These are phyloP conservation scores for Ryuthela nishihirai DNA, from an alignment of 2,888 invertebrate species.

Conservation along the genomic window DNA sequence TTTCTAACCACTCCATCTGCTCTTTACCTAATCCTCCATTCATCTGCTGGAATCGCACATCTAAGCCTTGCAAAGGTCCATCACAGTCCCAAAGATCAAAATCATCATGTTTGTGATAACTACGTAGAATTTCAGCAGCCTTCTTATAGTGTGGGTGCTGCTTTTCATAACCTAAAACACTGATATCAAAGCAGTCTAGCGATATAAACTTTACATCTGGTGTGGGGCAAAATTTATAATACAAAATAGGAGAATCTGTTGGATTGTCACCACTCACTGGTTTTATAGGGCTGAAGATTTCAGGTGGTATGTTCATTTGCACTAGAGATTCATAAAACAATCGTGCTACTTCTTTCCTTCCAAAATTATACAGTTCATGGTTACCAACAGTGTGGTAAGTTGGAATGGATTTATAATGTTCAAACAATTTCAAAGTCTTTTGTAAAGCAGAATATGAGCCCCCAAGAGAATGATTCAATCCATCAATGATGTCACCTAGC, in stretches of 20 bases:
- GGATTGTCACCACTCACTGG: conserved; percentile 3
- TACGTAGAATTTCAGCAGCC: conserved; percentile 43
- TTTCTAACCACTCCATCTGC: conserved; percentile 50
- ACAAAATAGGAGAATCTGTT: conserved; percentile 31
- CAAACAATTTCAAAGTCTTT: conserved; percentile 45
- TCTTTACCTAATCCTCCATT: conserved; percentile 50
- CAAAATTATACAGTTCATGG: conserved; percentile 52
- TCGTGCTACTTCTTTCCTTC: conserved; percentile 43
- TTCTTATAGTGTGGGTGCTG: conserved; percentile 43
- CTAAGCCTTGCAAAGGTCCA: conserved; percentile 44
- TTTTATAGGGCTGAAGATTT: conserved; percentile 13
- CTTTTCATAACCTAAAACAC: conserved; percentile 46
- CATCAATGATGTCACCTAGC: conserved; percentile 53
- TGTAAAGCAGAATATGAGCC: conserved; percentile 43
- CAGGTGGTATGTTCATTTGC: conserved; percentile 21
- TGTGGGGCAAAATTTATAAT: conserved; percentile 47
- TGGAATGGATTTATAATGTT: conserved; percentile 34
- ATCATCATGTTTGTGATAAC: conserved; percentile 47
- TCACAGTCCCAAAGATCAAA: conserved; percentile 45
- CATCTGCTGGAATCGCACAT: conserved; percentile 47
- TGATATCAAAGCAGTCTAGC: conserved; percentile 50
- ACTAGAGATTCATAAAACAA: conserved; percentile 37
- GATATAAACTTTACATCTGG: conserved; percentile 46
- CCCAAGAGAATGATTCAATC: conserved; percentile 43
- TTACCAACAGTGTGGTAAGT: conserved; percentile 50